Percentiles rank a stretch among this genome's conserved stretches.
Evolutionary conservation across 2,797 vertebrate genomes (phyloP).

Genomic region (Urophycis tenuis): DNA sequence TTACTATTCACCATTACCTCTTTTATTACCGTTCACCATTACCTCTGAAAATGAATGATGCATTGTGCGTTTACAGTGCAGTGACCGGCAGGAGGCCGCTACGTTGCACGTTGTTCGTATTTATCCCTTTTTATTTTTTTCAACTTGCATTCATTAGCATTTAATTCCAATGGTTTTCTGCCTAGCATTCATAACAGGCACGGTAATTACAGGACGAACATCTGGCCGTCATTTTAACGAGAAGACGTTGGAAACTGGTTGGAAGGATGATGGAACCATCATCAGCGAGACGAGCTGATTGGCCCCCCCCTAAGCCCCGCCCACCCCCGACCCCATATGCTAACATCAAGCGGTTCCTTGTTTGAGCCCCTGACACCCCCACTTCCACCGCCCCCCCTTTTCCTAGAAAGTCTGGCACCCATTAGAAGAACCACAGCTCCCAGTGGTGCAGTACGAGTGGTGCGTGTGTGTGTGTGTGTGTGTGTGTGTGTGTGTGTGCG

Average conservation of each 20-base stretch:
- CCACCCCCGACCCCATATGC: slow-evolving; percentile 21
- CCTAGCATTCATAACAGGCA: slow-evolving; percentile 10
- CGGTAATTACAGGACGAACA: slow-evolving; percentile 12
- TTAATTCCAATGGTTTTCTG: slow-evolving; percentile 8
- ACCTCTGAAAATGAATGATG: background rate
- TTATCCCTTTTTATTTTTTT: background rate
- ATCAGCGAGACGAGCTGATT: slow-evolving; percentile 11
- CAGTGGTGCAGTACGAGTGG: slow-evolving; percentile 10
- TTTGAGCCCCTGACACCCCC: slow-evolving; percentile 16
- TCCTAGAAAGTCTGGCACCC: slow-evolving; percentile 50
- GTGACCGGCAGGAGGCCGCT: too few species aligned
- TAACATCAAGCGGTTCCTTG: slow-evolving; percentile 32
- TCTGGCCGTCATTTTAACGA: slow-evolving; percentile 8
- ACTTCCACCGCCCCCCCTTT: slow-evolving; percentile 14
- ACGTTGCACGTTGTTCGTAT: background rate
- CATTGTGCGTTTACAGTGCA: background rate
- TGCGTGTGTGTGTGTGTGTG: slow-evolving; percentile 10
- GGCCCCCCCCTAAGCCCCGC: background rate
- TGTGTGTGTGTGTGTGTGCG: slow-evolving; percentile 5
- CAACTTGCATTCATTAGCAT: background rate
- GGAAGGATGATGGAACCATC: slow-evolving; percentile 12
- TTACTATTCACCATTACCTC: too few species aligned
- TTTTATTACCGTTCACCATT: too few species aligned
- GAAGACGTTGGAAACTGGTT: slow-evolving; percentile 3
- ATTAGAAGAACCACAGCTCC: slow-evolving; percentile 40